phyloP scores from a whole-genome alignment of 2,797 vertebrate genomes.

The Hipposideros larvatus region DNA sequence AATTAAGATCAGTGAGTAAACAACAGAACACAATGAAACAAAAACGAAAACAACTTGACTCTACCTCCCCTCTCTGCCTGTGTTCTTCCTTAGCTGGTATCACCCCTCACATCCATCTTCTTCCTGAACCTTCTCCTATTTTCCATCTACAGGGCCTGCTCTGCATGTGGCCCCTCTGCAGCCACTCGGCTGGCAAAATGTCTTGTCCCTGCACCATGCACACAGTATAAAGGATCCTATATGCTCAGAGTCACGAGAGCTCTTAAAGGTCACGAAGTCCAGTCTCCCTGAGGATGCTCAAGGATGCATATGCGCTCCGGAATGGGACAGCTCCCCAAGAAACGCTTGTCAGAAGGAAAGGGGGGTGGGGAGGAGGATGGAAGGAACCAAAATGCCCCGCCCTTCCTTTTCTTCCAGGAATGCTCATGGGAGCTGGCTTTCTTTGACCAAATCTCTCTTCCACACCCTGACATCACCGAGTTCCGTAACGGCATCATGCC shows the following conservation, averaged over 20 bases:
- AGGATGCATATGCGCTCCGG: background rate
- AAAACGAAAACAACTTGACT: background rate
- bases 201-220: background rate
- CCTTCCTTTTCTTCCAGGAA: background rate
- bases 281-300: background rate
- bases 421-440: background rate
- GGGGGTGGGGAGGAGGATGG: background rate
- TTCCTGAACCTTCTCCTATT: background rate
- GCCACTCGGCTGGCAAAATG: background rate
- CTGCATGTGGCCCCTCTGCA: background rate
- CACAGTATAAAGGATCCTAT: background rate
- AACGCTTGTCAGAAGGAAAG: background rate
- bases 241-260: background rate
- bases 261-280: background rate
- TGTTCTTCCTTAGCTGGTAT: background rate
- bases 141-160: background rate
- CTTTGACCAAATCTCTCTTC: background rate
- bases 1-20: background rate
- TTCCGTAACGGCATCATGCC: background rate
- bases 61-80: background rate
- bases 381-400: accelerated
- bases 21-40: background rate
- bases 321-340: background rate
- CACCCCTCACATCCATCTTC: background rate
- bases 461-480: background rate